phyloP scores from a whole-genome alignment of 2,888 invertebrate species.

The Melitaea athalia region DNA sequence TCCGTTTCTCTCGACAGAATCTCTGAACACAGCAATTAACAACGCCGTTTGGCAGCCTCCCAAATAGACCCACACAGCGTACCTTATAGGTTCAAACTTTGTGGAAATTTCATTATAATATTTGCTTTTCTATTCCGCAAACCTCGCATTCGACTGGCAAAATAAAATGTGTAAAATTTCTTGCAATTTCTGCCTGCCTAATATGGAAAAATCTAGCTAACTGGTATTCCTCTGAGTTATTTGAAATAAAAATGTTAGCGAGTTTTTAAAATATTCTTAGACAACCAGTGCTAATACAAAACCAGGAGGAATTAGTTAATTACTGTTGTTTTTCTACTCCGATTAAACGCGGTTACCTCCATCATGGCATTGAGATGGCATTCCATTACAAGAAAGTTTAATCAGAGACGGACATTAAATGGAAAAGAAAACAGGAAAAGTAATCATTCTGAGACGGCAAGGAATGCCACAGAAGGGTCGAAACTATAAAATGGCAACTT shows the following conservation, averaged over 20 bases:
- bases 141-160: not conserved
- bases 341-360: conserved; percentile 35
- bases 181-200: not conserved
- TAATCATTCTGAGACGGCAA: conserved; percentile 33
- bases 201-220: not conserved
- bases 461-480: conserved; percentile 32
- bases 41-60: conserved; percentile 31
- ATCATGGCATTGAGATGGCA: conserved; percentile 38
- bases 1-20: conserved; percentile 23
- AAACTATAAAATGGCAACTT: conserved; percentile 23
- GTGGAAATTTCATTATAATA: not conserved
- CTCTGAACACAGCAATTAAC: conserved; percentile 27
- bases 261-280: not conserved
- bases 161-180: not conserved
- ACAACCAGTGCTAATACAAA: conserved; percentile 3
- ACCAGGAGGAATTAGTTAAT: conserved; percentile 21
- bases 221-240: not conserved
- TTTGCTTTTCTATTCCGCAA: not conserved
- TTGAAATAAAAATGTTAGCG: not conserved
- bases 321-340: conserved; percentile 34
- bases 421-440: conserved; percentile 43
- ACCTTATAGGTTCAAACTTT: conserved; percentile 12
- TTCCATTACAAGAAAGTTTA: conserved; percentile 40
- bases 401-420: conserved; percentile 34
- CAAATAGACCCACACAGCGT: conserved; percentile 29